Percentiles rank a stretch among this genome's conserved stretches.
These are phyloP conservation scores for Phylloscopus whistleri DNA, from an alignment of 2,113 vertebrate species.

Conservation along the genomic window DNA sequence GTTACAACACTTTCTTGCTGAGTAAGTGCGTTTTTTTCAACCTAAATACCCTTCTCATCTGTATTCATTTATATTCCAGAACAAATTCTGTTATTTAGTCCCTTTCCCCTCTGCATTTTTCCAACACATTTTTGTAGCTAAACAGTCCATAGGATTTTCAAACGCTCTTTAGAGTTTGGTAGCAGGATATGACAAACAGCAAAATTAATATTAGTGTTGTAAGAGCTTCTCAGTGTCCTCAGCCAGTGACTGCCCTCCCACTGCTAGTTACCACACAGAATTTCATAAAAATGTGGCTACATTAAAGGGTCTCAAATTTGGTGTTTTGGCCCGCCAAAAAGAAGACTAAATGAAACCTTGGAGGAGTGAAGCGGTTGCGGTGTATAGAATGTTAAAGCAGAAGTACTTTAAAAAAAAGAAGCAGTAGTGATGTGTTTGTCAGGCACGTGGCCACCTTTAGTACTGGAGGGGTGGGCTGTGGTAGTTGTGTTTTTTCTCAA, in stretches of 20 bases:
- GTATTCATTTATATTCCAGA: neutral
- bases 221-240: neutral
- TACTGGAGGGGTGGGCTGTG: neutral
- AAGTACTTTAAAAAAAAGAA: accelerated
- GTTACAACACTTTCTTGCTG: neutral
- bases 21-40: neutral
- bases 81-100: neutral
- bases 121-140: neutral
- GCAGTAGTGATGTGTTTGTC: neutral
- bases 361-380: accelerated
- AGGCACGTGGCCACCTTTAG: neutral
- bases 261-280: neutral
- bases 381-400: neutral
- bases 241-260: neutral
- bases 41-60: neutral
- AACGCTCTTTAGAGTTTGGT: neutral
- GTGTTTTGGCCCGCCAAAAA: neutral
- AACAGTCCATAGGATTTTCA: neutral
- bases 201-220: neutral
- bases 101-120: neutral
- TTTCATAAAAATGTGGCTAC: neutral
- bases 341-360: neutral
- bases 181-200: neutral
- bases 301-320: neutral
- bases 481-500: neutral